Evolutionary conservation across 2,888 invertebrate species (phyloP), one percentile per base, ranked within the genome.

Genomic region (Gymnoscelis rufifasciata): DNA sequence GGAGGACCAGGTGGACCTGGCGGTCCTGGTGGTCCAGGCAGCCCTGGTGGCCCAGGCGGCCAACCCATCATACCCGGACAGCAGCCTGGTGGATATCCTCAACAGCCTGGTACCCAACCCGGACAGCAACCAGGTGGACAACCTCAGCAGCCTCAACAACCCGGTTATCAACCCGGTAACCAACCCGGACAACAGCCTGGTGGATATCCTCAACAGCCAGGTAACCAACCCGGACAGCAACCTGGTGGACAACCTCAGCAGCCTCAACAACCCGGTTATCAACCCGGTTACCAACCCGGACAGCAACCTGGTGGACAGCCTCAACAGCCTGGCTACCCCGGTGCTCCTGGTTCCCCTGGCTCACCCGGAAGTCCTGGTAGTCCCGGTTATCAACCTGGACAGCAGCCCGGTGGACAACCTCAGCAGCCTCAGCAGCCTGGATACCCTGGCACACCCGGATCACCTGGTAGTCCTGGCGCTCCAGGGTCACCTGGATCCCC

Each of bases 261-360:
- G n/a, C 61, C 57, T 11, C 60, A 54, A 5, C 14, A 51, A 0
- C 54, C 58, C 1, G 63, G 62, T 19, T 43, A 38, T 5, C 19
- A 19, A 19, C 13, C 37, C 2, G 46, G 53, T 31, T 13, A 10
- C 38, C 27, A 55, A 10, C 30, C 41, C 8, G 37, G 37, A 24
- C 29, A 27, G 10, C 89, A 56, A 30, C 50, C 24, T 6, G 39
- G 30, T 7, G 24, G 31, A 3, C 31, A 24, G 10, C 27, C 33
- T 7, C 8, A 6, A 11, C 74, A 44, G 28, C 77, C 78, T 11
- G 74, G 67, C 8, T 66, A 66, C 35, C 43, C 54, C 1, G 55
- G 58, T 12, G 49, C 6, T 56, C 64, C 27, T 7, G 39, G 39
- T 6, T 11, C 15, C 19, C 62, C 60, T 11, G 64, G 80, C 1